Evolutionary conservation across 2,888 invertebrate genomes (phyloP).

Genomic region (Metalampra italica): DNA sequence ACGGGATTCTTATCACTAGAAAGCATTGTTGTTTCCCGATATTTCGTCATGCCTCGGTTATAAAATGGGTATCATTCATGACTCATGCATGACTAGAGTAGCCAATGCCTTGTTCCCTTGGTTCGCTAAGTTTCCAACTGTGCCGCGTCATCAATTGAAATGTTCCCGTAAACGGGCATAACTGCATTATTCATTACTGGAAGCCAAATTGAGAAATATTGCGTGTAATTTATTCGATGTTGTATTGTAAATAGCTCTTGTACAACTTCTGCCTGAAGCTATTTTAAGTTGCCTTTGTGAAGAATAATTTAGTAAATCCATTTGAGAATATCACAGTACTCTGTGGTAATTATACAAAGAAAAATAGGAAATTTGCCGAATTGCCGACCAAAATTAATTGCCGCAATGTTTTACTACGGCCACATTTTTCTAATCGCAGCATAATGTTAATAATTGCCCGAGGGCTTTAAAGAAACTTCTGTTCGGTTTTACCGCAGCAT

Average conservation of each 20-base stretch:
- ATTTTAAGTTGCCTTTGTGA: no score
- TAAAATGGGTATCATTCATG: background rate
- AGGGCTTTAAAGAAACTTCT: slow-evolving; percentile 18
- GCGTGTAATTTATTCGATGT: background rate
- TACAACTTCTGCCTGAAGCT: background rate
- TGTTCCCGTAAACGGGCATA: background rate
- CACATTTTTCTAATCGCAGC: no score
- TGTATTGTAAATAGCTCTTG: background rate
- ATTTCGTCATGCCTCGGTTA: background rate
- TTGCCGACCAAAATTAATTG: no score
- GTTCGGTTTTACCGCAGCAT: background rate
- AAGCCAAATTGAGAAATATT: background rate
- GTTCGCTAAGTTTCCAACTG: background rate
- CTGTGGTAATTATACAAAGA: no score
- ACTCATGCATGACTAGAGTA: background rate
- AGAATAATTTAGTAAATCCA: no score
- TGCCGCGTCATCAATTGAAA: background rate
- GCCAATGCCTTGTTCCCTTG: background rate
- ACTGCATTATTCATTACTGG: background rate
- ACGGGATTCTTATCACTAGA: no score
- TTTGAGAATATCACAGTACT: no score
- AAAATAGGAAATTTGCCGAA: no score
- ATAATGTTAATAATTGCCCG: no score
- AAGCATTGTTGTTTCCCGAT: slow-evolving; percentile 9
- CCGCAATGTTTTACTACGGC: no score